A percentile compares a stretch with the other conserved stretches of the same genome.
These are phyloP conservation scores for Melanargia galathea DNA, from an alignment of 2,888 invertebrate species.

Conservation along the genomic window DNA sequence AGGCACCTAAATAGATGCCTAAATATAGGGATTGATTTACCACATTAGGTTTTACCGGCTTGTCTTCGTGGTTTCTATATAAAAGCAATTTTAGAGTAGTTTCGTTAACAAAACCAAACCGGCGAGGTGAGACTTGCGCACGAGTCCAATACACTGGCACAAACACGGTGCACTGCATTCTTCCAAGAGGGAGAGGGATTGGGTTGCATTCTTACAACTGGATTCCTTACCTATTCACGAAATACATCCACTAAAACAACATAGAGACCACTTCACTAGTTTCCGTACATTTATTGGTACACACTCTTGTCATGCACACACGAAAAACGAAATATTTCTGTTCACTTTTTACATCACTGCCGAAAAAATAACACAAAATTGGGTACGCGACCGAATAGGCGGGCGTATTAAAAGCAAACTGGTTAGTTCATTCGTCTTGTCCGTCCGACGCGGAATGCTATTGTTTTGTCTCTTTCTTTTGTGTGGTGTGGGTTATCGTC, in stretches of 20 bases:
- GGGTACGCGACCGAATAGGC: constrained; percentile 59
- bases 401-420: constrained; percentile 74
- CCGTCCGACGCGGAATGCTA: constrained; percentile 71
- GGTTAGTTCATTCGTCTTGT: constrained; percentile 63
- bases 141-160: constrained; percentile 48
- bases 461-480: constrained; percentile 63
- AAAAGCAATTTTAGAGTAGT: constrained; percentile 43
- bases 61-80: too few species aligned
- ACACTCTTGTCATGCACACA: constrained; percentile 55
- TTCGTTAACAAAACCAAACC: constrained; percentile 42
- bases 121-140: constrained; percentile 69
- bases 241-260: constrained; percentile 44
- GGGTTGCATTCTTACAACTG: constrained; percentile 69
- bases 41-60: too few species aligned
- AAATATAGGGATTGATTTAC: too few species aligned
- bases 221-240: constrained; percentile 68
- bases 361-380: constrained; percentile 49
- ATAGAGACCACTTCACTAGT: constrained; percentile 43
- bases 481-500: constrained; percentile 37
- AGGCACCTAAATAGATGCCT: too few species aligned
- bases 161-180: constrained; percentile 71
- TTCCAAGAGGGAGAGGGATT: constrained; percentile 75
- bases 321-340: constrained; percentile 49
- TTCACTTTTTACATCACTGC: constrained; percentile 74
- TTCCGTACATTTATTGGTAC: constrained; percentile 60